Conservation (phyloP, 2,113 vertebrate species). For the Grammomys dolichurus region DNA sequence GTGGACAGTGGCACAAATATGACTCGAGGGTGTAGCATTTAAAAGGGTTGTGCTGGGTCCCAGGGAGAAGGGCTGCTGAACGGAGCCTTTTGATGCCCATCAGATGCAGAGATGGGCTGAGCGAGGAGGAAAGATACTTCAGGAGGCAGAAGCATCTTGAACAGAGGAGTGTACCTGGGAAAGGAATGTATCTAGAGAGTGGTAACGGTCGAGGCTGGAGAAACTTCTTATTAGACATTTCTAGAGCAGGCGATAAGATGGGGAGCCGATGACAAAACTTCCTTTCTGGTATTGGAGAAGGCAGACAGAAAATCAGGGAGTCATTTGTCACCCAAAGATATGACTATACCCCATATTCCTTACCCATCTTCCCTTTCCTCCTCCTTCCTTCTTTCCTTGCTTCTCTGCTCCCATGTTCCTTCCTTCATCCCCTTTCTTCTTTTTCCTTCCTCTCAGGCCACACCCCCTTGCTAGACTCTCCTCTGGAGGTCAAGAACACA, state of each 20-base stretch:
- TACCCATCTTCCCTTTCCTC: background rate
- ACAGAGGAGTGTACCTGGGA: background rate
- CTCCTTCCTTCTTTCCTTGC: fast-evolving
- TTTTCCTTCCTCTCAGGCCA: background rate
- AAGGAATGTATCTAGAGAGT: background rate
- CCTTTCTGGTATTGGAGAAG: background rate
- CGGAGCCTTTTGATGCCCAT: background rate
- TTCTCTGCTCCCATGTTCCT: too few relatives aligned
- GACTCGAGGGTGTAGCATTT: background rate
- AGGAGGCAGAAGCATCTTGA: background rate
- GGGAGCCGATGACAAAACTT: background rate
- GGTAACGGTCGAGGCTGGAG: background rate
- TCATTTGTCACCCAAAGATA: background rate
- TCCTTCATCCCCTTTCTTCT: fast-evolving
- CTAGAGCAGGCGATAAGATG: background rate
- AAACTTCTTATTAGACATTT: background rate
- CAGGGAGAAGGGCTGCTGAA: background rate
- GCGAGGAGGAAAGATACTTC: background rate
- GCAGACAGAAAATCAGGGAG: background rate
- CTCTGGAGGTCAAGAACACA: background rate
- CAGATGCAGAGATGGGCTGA: background rate
- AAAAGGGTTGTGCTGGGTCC: background rate
- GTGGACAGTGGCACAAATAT: background rate
- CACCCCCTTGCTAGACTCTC: background rate
- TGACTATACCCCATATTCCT: background rate